phyloP scores from a whole-genome alignment of 2,888 invertebrate genomes.

The Meiosimyza decipiens region DNA sequence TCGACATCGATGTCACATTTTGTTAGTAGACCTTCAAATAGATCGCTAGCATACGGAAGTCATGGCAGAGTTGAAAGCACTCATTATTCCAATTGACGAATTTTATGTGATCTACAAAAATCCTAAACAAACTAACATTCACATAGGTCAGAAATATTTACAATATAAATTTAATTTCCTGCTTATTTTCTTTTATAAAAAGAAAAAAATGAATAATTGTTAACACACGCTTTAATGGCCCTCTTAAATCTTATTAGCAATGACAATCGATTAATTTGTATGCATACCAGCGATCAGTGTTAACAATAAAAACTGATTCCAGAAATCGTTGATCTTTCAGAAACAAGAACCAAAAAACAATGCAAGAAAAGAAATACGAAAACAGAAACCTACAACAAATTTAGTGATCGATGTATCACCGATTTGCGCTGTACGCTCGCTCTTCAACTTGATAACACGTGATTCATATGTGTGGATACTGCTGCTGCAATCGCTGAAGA shows the following conservation, averaged over 20 bases:
- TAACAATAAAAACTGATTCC: slow-evolving; percentile 11
- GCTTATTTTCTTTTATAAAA: background rate
- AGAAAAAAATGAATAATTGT: slow-evolving; percentile 48
- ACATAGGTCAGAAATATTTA: too few relatives aligned
- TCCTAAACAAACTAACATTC: too few relatives aligned
- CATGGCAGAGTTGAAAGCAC: too few relatives aligned
- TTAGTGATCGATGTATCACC: slow-evolving; percentile 25
- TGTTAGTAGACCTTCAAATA: too few relatives aligned
- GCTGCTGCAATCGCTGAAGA: slow-evolving; percentile 19
- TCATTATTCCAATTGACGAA: too few relatives aligned
- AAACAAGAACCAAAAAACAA: slow-evolving; percentile 4
- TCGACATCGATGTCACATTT: too few relatives aligned
- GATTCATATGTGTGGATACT: slow-evolving; percentile 15
- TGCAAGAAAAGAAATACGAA: background rate
- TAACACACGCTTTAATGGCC: slow-evolving; percentile 51
- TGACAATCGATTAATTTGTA: slow-evolving; percentile 63
- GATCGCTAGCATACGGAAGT: too few relatives aligned
- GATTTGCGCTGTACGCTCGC: background rate
- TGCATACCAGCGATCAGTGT: slow-evolving; percentile 47
- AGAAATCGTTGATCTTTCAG: slow-evolving; percentile 18
- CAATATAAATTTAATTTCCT: too few relatives aligned
- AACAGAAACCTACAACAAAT: slow-evolving; percentile 8
- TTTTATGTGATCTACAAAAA: too few relatives aligned
- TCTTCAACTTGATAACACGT: slow-evolving; percentile 9
- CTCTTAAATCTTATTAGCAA: slow-evolving; percentile 59